These are phyloP conservation scores for Delia radicum DNA, from an alignment of 1,140 invertebrate species.

Conservation along the genomic window DNA sequence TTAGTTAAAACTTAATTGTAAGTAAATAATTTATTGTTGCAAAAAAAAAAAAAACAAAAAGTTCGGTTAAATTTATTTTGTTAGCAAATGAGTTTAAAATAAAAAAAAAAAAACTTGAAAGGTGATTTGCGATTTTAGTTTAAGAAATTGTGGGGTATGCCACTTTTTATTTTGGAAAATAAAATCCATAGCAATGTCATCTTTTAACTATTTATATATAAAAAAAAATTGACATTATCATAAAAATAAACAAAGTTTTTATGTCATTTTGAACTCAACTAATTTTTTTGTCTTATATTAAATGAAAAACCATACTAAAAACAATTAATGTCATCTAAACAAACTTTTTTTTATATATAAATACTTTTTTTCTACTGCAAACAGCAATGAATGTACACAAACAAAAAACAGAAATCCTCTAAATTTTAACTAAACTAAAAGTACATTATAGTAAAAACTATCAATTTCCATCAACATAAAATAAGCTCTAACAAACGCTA, in stretches of 20 bases:
- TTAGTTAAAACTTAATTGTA: not conserved
- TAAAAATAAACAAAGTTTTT: not conserved
- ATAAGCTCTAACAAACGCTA: not conserved
- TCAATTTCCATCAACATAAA: not conserved
- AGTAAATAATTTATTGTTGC: not conserved
- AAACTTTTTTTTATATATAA: not conserved
- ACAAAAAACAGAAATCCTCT: not conserved
- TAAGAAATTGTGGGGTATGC: too few species aligned
- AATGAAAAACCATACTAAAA: not conserved
- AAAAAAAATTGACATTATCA: too few species aligned
- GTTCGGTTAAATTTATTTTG: too few species aligned
- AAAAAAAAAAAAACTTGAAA: too few species aligned
- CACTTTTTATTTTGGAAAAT: too few species aligned
- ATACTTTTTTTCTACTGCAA: not conserved
- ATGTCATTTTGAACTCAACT: not conserved
- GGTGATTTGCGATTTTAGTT: too few species aligned
- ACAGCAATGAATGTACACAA: not conserved
- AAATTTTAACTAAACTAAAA: not conserved
- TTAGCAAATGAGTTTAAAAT: too few species aligned
- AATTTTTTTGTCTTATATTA: not conserved
- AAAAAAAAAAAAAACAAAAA: too few species aligned
- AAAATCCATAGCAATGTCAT: too few species aligned
- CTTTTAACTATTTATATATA: too few species aligned
- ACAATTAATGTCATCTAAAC: constrained; percentile 19
- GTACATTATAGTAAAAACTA: not conserved